phyloP scores from a whole-genome alignment of 2,797 vertebrate genomes.

The Acanthurus leucopareius region DNA sequence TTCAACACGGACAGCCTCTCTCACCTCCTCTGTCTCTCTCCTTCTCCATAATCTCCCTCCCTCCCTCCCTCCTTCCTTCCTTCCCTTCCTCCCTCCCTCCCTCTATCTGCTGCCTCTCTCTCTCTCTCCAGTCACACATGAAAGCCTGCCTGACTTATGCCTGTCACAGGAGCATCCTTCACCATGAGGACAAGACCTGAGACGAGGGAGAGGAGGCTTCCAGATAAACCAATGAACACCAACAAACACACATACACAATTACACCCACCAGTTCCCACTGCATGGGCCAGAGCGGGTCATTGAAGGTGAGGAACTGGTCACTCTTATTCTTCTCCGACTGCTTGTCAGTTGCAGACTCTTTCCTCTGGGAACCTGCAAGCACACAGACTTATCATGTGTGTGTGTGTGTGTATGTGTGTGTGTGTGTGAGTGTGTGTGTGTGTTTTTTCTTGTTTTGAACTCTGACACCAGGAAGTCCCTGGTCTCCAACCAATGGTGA shows the following conservation, averaged over 20 bases:
- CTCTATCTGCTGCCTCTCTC: not conserved
- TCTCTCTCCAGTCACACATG: slow-evolving; percentile 76
- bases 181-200: slow-evolving; percentile 53
- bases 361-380: slow-evolving; percentile 86
- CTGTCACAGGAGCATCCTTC: slow-evolving; percentile 80
- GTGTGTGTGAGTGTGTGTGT: slow-evolving; percentile 15
- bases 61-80: slow-evolving; percentile 34
- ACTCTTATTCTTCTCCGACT: slow-evolving; percentile 83
- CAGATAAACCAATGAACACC: slow-evolving; percentile 52
- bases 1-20: slow-evolving; percentile 68
- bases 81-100: too few relatives aligned
- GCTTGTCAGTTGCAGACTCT: slow-evolving; percentile 84
- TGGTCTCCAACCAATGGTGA: slow-evolving; percentile 84
- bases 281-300: slow-evolving; percentile 89
- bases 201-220: slow-evolving; percentile 42
- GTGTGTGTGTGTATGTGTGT: slow-evolving; percentile 10
- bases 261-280: slow-evolving; percentile 88
- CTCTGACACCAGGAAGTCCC: slow-evolving; percentile 82
- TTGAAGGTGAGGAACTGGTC: slow-evolving; percentile 90
- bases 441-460: slow-evolving; percentile 63
- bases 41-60: slow-evolving; percentile 44
- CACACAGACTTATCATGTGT: slow-evolving; percentile 60
- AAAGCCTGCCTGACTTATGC: slow-evolving; percentile 79
- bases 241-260: slow-evolving; percentile 41
- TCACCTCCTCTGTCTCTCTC: slow-evolving; percentile 39